Evolutionary conservation across 2,113 vertebrate genomes (phyloP).

Genomic region (Leptobrachium leishanense): DNA sequence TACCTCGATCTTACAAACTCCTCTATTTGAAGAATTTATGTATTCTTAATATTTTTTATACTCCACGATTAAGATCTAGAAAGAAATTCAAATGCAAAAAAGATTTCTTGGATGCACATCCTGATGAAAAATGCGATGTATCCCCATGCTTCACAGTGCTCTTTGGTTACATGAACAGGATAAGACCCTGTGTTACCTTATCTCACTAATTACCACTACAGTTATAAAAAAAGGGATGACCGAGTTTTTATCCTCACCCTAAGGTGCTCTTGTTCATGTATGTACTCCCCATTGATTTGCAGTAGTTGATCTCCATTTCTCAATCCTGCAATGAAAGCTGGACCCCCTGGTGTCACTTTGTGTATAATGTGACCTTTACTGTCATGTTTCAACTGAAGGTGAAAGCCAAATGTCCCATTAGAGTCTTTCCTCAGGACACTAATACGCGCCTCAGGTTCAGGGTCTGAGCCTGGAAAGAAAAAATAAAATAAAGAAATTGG

Average conservation of each 20-base stretch:
- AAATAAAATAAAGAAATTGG: too few species aligned
- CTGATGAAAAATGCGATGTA: too few species aligned
- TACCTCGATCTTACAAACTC: too few species aligned
- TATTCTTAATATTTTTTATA: too few species aligned
- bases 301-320: constrained; percentile 67
- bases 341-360: constrained; percentile 67
- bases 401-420: constrained; percentile 74
- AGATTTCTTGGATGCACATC: too few species aligned
- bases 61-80: too few species aligned
- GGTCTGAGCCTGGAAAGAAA: constrained; percentile 48
- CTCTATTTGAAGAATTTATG: too few species aligned
- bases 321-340: constrained; percentile 69
- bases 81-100: too few species aligned
- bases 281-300: constrained; percentile 73
- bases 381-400: constrained; percentile 66
- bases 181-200: too few species aligned
- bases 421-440: constrained; percentile 77
- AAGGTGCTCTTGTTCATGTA: constrained; percentile 62
- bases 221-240: neutral
- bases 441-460: constrained; percentile 62
- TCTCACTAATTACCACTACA: too few species aligned
- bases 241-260: constrained; percentile 61
- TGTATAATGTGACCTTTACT: constrained; percentile 73
- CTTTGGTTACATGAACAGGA: too few species aligned
- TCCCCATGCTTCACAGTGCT: too few species aligned